phyloP scores from a whole-genome alignment of 1,140 invertebrate genomes.

The Venturia canescens region DNA sequence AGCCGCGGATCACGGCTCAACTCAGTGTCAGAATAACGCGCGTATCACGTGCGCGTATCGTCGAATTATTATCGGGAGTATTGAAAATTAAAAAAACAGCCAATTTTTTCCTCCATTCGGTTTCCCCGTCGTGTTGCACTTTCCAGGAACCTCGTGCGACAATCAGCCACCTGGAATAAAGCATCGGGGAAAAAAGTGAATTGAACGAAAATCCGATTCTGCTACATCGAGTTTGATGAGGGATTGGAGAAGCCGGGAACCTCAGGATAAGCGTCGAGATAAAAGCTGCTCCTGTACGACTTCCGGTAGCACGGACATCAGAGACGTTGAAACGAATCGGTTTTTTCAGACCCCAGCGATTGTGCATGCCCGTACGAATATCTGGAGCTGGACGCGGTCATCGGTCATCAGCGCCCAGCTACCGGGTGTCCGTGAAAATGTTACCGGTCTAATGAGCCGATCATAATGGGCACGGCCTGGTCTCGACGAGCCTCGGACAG shows the following conservation, averaged over 20 bases:
- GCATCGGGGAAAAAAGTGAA: no score
- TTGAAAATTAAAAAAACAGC: neutral
- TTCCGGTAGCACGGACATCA: constrained; percentile 39
- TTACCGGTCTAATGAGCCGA: constrained; percentile 58
- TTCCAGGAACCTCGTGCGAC: neutral
- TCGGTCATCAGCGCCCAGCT: constrained; percentile 63
- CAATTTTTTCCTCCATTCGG: neutral
- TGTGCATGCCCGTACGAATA: neutral
- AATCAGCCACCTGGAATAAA: neutral
- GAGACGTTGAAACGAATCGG: constrained; percentile 45
- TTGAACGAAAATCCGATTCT: no score
- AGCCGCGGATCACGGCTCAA: constrained; percentile 36
- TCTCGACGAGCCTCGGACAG: constrained; percentile 51
- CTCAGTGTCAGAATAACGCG: constrained; percentile 35
- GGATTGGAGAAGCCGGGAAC: neutral
- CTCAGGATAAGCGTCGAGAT: constrained; percentile 42
- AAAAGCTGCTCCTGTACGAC: constrained; percentile 51
- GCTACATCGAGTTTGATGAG: neutral
- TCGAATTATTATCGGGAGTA: constrained; percentile 46
- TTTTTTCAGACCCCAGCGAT: constrained; percentile 23
- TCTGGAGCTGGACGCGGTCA: constrained; percentile 53
- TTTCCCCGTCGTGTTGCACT: neutral
- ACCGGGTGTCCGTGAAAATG: constrained; percentile 63
- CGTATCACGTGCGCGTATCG: neutral
- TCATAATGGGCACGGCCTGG: constrained; percentile 56